These are phyloP conservation scores for Sepiola atlantica DNA, from an alignment of 2,888 invertebrate genomes.

Conservation along the genomic window DNA sequence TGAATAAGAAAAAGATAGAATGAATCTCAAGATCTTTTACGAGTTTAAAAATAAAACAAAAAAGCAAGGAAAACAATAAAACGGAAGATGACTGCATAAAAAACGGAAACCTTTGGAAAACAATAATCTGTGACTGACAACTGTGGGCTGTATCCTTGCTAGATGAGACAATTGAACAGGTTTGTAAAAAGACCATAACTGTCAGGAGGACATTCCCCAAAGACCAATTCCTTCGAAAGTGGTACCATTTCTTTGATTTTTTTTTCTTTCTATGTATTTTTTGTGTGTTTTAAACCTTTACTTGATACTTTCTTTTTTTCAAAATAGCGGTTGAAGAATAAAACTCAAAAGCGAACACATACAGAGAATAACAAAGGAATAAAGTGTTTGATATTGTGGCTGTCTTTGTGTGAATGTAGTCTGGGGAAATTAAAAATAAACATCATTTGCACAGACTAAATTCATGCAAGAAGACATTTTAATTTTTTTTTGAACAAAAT, in stretches of 20 bases:
- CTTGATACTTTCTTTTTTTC: not conserved
- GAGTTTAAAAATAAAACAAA: not conserved
- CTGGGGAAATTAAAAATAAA: not conserved
- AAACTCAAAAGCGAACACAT: not conserved
- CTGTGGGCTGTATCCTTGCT: not conserved
- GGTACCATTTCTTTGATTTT: too few species aligned
- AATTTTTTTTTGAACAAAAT: not conserved
- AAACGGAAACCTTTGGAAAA: not conserved
- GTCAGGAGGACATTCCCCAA: not conserved
- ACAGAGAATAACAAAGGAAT: not conserved
- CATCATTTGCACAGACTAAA: not conserved
- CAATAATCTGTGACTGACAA: constrained; percentile 10
- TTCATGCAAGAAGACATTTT: not conserved
- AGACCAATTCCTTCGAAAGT: not conserved
- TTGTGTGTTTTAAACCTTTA: not conserved
- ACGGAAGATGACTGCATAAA: not conserved
- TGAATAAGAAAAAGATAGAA: not conserved
- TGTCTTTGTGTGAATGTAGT: constrained; percentile 32
- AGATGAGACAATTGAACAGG: constrained; percentile 20
- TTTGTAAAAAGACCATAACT: constrained; percentile 20
- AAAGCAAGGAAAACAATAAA: not conserved
- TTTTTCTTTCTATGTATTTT: not conserved
- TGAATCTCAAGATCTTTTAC: not conserved
- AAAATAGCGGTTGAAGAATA: not conserved
- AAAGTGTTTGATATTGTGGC: not conserved